These are phyloP conservation scores for Noctua janthina DNA, from an alignment of 2,888 invertebrate species.

Conservation along the genomic window DNA sequence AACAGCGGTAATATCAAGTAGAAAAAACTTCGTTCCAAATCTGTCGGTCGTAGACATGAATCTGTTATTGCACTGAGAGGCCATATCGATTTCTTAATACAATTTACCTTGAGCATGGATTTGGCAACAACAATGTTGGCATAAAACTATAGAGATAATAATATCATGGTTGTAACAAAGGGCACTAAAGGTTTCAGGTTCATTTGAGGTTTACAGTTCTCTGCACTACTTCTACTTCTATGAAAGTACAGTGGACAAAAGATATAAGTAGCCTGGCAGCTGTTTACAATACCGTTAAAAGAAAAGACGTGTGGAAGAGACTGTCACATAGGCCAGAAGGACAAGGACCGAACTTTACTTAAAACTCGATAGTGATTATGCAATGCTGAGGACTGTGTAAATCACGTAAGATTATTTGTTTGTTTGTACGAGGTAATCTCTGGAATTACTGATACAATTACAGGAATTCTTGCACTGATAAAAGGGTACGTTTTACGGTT, in stretches of 20 bases:
- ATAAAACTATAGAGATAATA: conserved; percentile 45
- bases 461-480: no score
- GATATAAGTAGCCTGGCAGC: background rate
- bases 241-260: conserved; percentile 31
- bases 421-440: no score
- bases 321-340: background rate
- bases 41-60: conserved; percentile 15
- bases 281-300: no score
- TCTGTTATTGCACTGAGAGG: conserved; percentile 47
- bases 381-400: background rate
- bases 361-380: background rate
- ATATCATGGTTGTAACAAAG: conserved; percentile 22
- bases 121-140: conserved; percentile 57
- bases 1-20: conserved; percentile 14
- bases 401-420: background rate
- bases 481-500: no score
- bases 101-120: conserved; percentile 44
- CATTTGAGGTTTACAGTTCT: conserved; percentile 55
- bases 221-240: conserved; percentile 14
- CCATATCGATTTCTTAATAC: conserved; percentile 50
- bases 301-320: no score
- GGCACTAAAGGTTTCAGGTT: conserved; percentile 48
- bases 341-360: background rate
- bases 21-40: conserved; percentile 30
- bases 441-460: no score